phyloP scores from a whole-genome alignment of 2,888 invertebrate genomes.

The Aspidiotus rigidus region DNA sequence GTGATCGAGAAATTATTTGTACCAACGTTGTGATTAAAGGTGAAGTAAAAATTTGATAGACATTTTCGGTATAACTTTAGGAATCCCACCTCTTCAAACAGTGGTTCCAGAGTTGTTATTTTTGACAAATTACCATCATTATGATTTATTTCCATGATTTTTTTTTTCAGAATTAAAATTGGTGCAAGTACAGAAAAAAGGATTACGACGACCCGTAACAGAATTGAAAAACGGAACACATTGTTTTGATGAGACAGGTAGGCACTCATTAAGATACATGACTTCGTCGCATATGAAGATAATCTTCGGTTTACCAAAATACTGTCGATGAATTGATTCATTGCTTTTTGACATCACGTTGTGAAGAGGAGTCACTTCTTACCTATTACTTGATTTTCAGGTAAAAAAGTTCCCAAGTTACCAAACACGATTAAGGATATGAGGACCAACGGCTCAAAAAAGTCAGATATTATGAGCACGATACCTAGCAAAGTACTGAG shows the following conservation, averaged over 20 bases:
- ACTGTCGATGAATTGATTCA: background rate
- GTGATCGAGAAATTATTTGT: no score
- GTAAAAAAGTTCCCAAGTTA: conserved; percentile 67
- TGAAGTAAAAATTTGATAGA: no score
- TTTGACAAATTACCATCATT: background rate
- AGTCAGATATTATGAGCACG: conserved; percentile 37
- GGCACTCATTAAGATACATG: background rate
- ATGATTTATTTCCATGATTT: conserved; percentile 9
- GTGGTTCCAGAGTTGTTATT: no score
- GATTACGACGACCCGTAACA: conserved; percentile 40
- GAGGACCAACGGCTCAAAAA: conserved; percentile 35
- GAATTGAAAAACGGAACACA: conserved; percentile 39
- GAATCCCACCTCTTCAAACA: no score
- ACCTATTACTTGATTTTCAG: background rate
- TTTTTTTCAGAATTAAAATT: conserved; percentile 44
- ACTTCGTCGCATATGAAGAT: conserved; percentile 1
- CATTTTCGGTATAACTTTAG: no score
- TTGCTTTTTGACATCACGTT: background rate
- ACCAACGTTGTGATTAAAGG: no score
- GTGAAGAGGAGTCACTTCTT: background rate
- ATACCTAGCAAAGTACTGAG: conserved; percentile 39
- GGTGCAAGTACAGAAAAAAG: conserved; percentile 43
- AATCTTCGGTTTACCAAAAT: background rate
- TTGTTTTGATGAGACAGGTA: conserved; percentile 39
- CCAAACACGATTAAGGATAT: conserved; percentile 54